These are phyloP conservation scores for Omphaloscelis lunosa DNA, from an alignment of 2,888 invertebrate genomes.

Conservation along the genomic window DNA sequence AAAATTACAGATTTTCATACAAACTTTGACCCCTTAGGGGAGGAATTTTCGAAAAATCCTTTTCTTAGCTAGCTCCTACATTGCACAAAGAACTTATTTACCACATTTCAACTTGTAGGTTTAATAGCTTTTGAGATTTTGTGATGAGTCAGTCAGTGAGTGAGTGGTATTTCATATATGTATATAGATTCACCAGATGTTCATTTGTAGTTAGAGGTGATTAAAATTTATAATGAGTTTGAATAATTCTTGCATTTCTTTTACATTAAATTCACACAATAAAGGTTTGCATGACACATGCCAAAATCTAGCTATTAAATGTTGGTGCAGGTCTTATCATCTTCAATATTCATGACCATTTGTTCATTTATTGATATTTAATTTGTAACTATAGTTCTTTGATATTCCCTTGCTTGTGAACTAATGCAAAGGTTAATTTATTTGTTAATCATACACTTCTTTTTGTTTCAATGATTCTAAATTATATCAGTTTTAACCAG, in stretches of 20 bases:
- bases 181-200: neutral
- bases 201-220: neutral
- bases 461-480: neutral
- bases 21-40: too few relatives aligned
- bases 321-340: neutral
- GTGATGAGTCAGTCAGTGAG: neutral
- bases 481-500: neutral
- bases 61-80: neutral
- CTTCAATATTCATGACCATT: slow-evolving; percentile 5
- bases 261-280: neutral
- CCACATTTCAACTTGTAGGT: neutral
- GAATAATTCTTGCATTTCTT: neutral
- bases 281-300: neutral
- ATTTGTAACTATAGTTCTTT: neutral
- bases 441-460: neutral
- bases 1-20: neutral
- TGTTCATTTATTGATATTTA: slow-evolving; percentile 11
- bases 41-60: neutral
- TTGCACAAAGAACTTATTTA: neutral
- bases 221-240: neutral
- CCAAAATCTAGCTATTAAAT: neutral
- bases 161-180: neutral
- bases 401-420: neutral
- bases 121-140: neutral
- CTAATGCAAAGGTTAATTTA: slow-evolving; percentile 9